These are phyloP conservation scores for Microctenopoma stevenorrisi DNA, from an alignment of 2,797 vertebrate species.

Conservation along the genomic window DNA sequence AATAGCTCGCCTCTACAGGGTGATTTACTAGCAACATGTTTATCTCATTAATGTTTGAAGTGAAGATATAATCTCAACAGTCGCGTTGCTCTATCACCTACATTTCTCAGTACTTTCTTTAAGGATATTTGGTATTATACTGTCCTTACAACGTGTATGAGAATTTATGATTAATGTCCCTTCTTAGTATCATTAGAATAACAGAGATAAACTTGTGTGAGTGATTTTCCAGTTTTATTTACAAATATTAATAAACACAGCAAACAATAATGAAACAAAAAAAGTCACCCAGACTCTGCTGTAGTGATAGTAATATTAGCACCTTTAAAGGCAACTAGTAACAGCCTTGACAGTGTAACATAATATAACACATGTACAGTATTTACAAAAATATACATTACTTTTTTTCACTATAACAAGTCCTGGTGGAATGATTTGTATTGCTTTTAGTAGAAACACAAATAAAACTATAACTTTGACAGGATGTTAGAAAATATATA, in stretches of 20 bases:
- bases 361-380: constrained; percentile 58
- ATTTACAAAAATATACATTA: constrained; percentile 64
- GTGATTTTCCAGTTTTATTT: constrained; percentile 69
- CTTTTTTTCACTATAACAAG: constrained; percentile 38
- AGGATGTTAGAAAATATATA: constrained; percentile 57
- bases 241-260: constrained; percentile 79
- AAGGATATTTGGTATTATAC: too few relatives aligned
- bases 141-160: neutral
- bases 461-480: constrained; percentile 35
- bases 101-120: neutral
- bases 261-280: constrained; percentile 68
- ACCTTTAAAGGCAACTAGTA: constrained; percentile 36
- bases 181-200: neutral
- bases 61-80: neutral
- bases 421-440: constrained; percentile 72
- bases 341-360: constrained; percentile 32
- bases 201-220: neutral
- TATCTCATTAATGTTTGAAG: neutral
- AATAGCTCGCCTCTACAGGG: neutral
- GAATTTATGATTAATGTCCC: neutral
- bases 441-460: constrained; percentile 39
- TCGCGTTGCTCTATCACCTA: neutral
- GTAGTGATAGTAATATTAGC: constrained; percentile 28
- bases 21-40: neutral
- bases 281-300: constrained; percentile 52